These are phyloP conservation scores for Apeltes quadracus DNA, from an alignment of 2,113 vertebrate species.

Conservation along the genomic window DNA sequence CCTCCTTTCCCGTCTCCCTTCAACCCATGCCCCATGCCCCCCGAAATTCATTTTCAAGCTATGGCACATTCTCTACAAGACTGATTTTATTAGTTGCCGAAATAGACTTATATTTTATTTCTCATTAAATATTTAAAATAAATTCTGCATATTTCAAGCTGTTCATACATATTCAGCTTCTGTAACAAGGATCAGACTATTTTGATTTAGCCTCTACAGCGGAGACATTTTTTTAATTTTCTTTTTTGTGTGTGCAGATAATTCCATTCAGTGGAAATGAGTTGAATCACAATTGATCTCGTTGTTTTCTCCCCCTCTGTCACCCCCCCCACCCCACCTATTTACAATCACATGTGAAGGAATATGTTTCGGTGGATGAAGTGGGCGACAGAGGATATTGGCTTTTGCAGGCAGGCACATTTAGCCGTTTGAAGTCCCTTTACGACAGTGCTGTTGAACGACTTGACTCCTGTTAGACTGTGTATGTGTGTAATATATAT, in stretches of 20 bases:
- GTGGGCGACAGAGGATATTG: constrained; percentile 56
- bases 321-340: constrained; percentile 5
- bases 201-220: constrained; percentile 83
- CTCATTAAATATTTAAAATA: constrained; percentile 88
- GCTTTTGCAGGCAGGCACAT: constrained; percentile 59
- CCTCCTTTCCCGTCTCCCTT: constrained; percentile 5
- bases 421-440: constrained; percentile 6
- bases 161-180: constrained; percentile 86
- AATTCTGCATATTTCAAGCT: constrained; percentile 85
- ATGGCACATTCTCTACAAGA: constrained; percentile 81
- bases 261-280: constrained; percentile 81
- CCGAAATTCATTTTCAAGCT: constrained; percentile 78
- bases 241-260: constrained; percentile 80
- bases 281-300: constrained; percentile 85
- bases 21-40: constrained; percentile 35
- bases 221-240: constrained; percentile 82
- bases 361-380: constrained; percentile 63
- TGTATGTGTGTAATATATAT: not conserved
- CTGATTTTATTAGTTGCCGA: constrained; percentile 85
- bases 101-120: constrained; percentile 87
- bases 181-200: constrained; percentile 85
- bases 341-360: constrained; percentile 75
- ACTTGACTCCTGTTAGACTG: not conserved
- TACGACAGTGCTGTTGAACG: constrained; percentile 15
- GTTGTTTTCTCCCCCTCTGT: constrained; percentile 68